Evolutionary conservation across 37 sponge, comb jelly and placozoan genomes (phyloP).

Genomic region (Chondrosia reniformis): DNA sequence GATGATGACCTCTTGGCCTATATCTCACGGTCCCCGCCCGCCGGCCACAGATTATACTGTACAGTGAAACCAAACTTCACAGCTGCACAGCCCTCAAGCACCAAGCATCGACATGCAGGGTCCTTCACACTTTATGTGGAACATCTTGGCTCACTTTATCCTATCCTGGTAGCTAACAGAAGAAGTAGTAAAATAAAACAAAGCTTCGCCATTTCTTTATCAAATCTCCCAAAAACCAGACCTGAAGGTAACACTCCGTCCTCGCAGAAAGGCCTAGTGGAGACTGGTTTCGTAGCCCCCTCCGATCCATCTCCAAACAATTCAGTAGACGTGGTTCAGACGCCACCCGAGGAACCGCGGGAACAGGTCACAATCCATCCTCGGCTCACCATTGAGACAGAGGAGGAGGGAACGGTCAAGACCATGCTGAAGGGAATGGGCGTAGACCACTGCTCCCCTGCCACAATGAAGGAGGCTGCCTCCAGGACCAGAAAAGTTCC

Average conservation of each 20-base stretch:
- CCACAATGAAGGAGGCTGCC: background rate
- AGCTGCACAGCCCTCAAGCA: background rate
- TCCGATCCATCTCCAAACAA: background rate
- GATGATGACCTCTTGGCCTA: constrained; percentile 56
- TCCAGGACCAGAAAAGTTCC: constrained; percentile 8
- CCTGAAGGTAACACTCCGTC: background rate
- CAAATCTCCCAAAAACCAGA: background rate
- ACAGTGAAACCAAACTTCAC: constrained; percentile 64
- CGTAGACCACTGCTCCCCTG: constrained; percentile 5
- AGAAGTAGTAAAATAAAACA: constrained; percentile 65
- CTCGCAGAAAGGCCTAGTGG: constrained; percentile 6
- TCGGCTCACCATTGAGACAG: constrained; percentile 1
- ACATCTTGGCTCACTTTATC: constrained; percentile 78
- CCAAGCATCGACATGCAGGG: constrained; percentile 40
- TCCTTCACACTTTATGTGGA: constrained; percentile 90
- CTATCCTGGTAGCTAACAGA: constrained; percentile 70
- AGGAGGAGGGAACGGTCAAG: constrained; percentile 18
- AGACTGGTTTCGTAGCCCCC: constrained; percentile 9
- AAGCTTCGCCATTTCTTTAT: constrained; percentile 73
- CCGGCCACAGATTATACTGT: constrained; percentile 78
- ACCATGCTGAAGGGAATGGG: constrained; percentile 16
- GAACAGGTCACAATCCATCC: constrained; percentile 11
- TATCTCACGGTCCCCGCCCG: constrained; percentile 62
- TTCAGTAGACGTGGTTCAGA: background rate
- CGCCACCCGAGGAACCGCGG: constrained; percentile 1